Base-by-base conservation (phyloP, 2,113 vertebrate species). In the Speoplatyrhinus poulsoni region DNA sequence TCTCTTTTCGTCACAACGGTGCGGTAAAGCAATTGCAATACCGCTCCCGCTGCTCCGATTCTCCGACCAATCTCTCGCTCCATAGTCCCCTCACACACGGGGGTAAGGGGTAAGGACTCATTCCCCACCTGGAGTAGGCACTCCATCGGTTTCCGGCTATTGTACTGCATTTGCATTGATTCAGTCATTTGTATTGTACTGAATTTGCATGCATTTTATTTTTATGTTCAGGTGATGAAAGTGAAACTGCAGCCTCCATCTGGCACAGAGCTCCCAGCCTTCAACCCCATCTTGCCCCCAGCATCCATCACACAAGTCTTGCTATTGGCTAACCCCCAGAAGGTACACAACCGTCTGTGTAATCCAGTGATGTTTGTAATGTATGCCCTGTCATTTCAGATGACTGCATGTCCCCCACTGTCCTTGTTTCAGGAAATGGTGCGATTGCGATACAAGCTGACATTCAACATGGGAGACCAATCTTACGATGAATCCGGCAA, bases 241-340 rank as follows among this genome's bases (percentile, higher is more conserved):
- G 96, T 99, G 74, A 98, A 96, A 85, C 87, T 99, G 46, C 98
- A 98, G 91, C 96, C 97, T 6, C 96, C 96, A 3, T 95, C 96
- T 0, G 95, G 94, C 72, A 95, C 92, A 0, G 98, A 99, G 78
- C 91, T 99, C 67, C 95, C 98, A 0, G 94, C 96, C 0, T 99
- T 98, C 81, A 99, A 97, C 80, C 98, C 98, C 70, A 91, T 99
- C 2, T 82, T 98, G 73, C 95, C 96, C 82, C 97, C 97, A 13
- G 94, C 95, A 3, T 96, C 96, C 48, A 93, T 99, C 90, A 99
- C 96, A 68, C 98, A 99, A 87, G 94, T 99, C 77, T 88, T 99
- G 82, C 93, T 99, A 65, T 91, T 99, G 0, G 96, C 97, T 57
- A 99, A 99, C 85, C 98, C 96, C 76, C 94, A 95, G 86, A 98